Evolutionary conservation across 2,113 vertebrate species (phyloP).

Genomic region (Gambusia holbrooki): DNA sequence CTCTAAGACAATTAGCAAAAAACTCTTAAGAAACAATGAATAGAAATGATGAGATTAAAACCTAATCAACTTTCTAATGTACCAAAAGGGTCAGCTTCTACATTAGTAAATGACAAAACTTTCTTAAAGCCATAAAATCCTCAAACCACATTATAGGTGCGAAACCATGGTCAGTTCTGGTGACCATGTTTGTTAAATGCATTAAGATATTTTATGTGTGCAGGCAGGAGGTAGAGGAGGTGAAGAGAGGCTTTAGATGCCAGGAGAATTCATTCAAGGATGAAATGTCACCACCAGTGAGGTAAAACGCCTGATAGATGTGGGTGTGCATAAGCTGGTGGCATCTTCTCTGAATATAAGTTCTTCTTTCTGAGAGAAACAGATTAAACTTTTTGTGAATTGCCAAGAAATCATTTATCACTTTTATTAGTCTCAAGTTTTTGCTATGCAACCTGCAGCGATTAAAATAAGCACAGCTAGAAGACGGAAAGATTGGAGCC

Average conservation of each 20-base stretch:
- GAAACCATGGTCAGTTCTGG: not conserved
- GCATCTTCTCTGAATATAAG: constrained; percentile 38
- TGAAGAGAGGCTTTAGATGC: constrained; percentile 17
- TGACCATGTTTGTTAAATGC: constrained; percentile 20
- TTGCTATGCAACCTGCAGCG: constrained; percentile 36
- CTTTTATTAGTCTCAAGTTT: constrained; percentile 52
- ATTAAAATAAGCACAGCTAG: constrained; percentile 50
- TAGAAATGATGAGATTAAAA: not conserved
- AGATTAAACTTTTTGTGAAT: constrained; percentile 40
- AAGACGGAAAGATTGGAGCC: constrained; percentile 21
- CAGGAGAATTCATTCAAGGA: constrained; percentile 11
- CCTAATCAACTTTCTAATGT: not conserved
- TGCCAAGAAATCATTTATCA: constrained; percentile 50
- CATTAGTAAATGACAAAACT: constrained; percentile 23
- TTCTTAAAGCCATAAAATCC: not conserved
- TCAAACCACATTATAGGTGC: not conserved
- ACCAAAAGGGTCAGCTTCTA: not conserved
- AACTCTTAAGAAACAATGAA: too few species aligned
- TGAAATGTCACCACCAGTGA: constrained; percentile 33
- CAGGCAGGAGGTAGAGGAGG: not conserved
- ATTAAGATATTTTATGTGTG: constrained; percentile 40
- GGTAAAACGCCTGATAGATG: constrained; percentile 24
- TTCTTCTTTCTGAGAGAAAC: constrained; percentile 40
- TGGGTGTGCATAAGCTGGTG: constrained; percentile 18
- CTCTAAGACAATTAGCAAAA: too few species aligned